phyloP scores from a whole-genome alignment of 2,113 vertebrate species.

The Aplodontia rufa region DNA sequence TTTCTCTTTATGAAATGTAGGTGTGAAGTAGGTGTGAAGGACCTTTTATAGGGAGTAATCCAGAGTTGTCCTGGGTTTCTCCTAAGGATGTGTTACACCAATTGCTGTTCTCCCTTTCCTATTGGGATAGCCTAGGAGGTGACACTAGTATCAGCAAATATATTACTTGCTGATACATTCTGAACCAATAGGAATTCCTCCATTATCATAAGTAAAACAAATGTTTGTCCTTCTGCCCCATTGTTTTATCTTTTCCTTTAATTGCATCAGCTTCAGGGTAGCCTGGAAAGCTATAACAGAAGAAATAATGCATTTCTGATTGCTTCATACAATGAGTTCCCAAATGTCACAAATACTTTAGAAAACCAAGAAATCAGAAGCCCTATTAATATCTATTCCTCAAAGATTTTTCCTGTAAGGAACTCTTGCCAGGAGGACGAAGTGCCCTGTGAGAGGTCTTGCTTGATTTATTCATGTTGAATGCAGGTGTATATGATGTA shows the following conservation, averaged over 20 bases:
- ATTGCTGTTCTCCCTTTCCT: not conserved
- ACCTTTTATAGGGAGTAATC: not conserved
- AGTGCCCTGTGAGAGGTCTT: not conserved
- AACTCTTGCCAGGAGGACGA: not conserved
- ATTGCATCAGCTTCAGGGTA: not conserved
- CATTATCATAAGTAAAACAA: conserved; percentile 1
- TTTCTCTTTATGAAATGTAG: not conserved
- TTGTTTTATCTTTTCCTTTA: not conserved
- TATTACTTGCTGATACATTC: conserved; percentile 31
- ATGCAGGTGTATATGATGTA: not conserved
- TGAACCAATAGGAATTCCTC: not conserved
- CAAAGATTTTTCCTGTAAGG: not conserved
- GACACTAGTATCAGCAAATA: not conserved
- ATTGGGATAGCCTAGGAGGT: not conserved
- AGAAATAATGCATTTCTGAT: not conserved
- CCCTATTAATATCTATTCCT: not conserved
- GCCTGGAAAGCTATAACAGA: not conserved
- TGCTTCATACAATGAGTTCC: not conserved
- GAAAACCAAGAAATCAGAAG: not conserved
- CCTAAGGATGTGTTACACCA: not conserved
- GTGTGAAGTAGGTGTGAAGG: too few species aligned
- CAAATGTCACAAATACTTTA: conserved; percentile 17
- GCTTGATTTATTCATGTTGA: conserved; percentile 3
- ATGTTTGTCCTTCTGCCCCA: not conserved
- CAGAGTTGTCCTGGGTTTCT: not conserved